Conservation (phyloP, 2,888 invertebrate genomes). For the Frankliniella intonsa region DNA sequence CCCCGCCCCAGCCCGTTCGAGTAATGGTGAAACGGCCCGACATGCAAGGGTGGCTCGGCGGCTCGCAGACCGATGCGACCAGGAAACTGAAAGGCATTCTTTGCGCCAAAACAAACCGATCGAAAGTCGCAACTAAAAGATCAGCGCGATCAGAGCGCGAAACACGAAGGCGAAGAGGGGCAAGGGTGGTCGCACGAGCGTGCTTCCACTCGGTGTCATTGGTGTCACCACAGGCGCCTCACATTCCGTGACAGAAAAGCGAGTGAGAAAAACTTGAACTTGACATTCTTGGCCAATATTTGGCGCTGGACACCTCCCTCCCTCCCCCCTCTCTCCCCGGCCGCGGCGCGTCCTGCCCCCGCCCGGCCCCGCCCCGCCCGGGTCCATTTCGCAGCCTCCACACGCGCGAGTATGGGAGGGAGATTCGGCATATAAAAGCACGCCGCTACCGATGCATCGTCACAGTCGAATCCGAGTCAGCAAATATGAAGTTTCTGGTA, state of each 20-base stretch:
- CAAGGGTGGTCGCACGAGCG: too few species aligned
- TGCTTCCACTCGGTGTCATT: too few species aligned
- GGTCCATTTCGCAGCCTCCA: constrained; percentile 20
- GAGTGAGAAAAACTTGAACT: not conserved
- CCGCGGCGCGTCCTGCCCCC: not conserved
- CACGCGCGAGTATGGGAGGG: not conserved
- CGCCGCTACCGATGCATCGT: not conserved
- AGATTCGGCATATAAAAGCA: not conserved
- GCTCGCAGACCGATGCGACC: too few species aligned
- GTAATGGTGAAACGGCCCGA: too few species aligned
- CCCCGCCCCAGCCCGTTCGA: too few species aligned
- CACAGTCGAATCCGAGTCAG: constrained; percentile 12
- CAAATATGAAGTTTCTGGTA: constrained; percentile 20
- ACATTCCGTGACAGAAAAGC: not conserved
- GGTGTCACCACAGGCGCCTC: too few species aligned
- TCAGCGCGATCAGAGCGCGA: too few species aligned
- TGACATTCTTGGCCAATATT: not conserved
- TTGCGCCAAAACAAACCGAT: too few species aligned
- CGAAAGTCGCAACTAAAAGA: too few species aligned
- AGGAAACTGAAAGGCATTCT: too few species aligned
- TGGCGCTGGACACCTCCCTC: not conserved
- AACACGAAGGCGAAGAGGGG: too few species aligned
- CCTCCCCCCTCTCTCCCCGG: not conserved
- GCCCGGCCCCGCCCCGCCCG: not conserved
- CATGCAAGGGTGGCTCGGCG: too few species aligned